Base-by-base conservation (phyloP, 2,113 vertebrate species). In the Hemichromis elongatus region DNA sequence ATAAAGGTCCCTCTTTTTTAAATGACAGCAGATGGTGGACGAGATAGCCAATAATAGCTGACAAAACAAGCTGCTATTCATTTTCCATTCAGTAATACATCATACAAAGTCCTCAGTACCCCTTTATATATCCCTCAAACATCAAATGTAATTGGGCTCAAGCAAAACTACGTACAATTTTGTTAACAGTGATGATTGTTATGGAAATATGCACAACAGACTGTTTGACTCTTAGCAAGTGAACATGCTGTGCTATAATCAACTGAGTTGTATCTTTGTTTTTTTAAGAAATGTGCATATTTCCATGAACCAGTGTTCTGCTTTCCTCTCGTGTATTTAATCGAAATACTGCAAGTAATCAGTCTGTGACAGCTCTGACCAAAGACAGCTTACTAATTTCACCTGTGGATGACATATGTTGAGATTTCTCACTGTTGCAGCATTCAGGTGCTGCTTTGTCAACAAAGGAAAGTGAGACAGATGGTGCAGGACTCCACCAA, bases 21-120 rank as follows among this genome's bases (percentile, higher is more conserved):
- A 88, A 92, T 90, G 80, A 90, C 86, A 91, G 77, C 93, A 95
- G 93, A 95, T 94, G 92, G 91, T 84, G 70, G 28, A 7, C 57
- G 80, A 84, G 88, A 87, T 80, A 42, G 83, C 86, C 86, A 89
- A 73, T 92, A 92, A 82, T 79, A 90, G 83, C 79, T 89, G 86
- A 91, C 89, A 89, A 89, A 92, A 91, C 86, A 93, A 88, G 84
- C 88, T 90, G 77, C 82, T 80, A 85, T 92, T 90, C 82, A 93
- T 92, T 92, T 90, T 82, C 70, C 59, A 85, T 92, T 94, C 81
- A 90, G 85, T 52, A 89, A 89, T 84, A 86, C 80, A 87, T 90
- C 85, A 80, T 77, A 89, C 26, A 87, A 89, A 89, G 84, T 91
- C 84, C 77, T 90, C 55, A 75, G 82, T 90, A 85, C 63, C 85